Base-by-base conservation (phyloP, 35 echinoderm and acorn worm species). In the Acanthaster planci region DNA sequence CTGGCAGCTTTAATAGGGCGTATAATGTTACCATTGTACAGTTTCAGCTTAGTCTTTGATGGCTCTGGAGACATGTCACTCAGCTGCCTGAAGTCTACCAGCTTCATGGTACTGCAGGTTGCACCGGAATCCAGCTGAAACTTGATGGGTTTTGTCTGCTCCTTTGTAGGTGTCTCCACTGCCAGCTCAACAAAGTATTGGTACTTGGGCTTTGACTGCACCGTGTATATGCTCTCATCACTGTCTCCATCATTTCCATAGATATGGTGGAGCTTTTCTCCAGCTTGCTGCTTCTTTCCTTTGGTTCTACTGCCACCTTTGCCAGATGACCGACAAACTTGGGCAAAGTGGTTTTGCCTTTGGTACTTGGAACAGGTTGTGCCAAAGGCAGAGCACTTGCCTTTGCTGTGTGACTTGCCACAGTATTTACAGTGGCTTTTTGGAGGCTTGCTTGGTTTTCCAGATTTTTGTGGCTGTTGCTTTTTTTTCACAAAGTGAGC, bases 371-470 rank as follows among this genome's bases (percentile, higher is more conserved):
- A 59, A 26, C 56, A 80, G 21, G 21, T 37, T 42, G 1, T 3
- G 39, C 78, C 40, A 80, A 19, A 80, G 34, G 78, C 78, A n/a
- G 78, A 26, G 8, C 56, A 59, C 56, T 59, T 59, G 27, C 75
- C 75, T 35, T 77, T 77, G 27, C 29, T 39, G 37, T 77, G 75
- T 77, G 27, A 31, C 37, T 77, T 77, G 37, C 75, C 75, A 77
- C 75, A 77, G 37, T 77, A 77, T 31, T 77, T 10, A 9, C 31
- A 77, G 29, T 77, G 17, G 0, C 27, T 59, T 5, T 59, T 59
- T 59, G 56, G 18, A 59, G 18, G 56, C 56, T 26, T n/a, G 56
- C 27, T 59, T 59, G 56, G 56, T 59, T 59, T 59, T 59, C 56
- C 56, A 14, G 17, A 59, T 59, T 59, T 21, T n/a, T 56, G 54